These are phyloP conservation scores for Rousettus madagascariensis DNA, from an alignment of 2,797 vertebrate species.

Conservation along the genomic window DNA sequence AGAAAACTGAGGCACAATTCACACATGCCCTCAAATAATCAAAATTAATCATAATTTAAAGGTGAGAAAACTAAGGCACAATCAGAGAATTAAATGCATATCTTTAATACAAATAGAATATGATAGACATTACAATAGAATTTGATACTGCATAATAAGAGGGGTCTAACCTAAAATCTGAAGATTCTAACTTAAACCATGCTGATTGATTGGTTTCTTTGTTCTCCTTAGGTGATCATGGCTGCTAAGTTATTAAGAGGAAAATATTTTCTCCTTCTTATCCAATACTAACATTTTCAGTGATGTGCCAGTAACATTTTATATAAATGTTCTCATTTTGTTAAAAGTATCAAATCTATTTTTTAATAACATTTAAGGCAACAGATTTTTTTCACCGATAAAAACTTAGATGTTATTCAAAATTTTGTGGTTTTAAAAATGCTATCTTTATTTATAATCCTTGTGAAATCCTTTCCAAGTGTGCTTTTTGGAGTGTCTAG, in stretches of 20 bases:
- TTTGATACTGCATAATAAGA: neutral
- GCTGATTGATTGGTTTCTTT: neutral
- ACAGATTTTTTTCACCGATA: constrained; percentile 7
- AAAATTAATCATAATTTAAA: neutral
- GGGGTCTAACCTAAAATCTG: neutral
- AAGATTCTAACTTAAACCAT: neutral
- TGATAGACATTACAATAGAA: neutral
- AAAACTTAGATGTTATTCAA: constrained; percentile 69
- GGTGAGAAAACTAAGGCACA: neutral
- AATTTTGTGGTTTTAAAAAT: constrained; percentile 74
- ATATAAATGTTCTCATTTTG: neutral
- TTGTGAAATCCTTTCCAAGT: constrained; percentile 29
- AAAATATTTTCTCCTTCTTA: neutral
- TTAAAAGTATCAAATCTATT: neutral
- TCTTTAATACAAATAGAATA: neutral
- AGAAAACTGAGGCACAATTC: too few relatives aligned
- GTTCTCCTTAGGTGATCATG: neutral
- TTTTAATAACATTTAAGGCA: neutral
- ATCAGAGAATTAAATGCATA: neutral
- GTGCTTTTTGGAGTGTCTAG: neutral
- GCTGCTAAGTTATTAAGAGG: neutral
- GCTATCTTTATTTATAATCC: constrained; percentile 65
- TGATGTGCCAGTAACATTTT: neutral
- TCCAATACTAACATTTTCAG: neutral
- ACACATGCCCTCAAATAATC: neutral